phyloP scores from a whole-genome alignment of 2,888 invertebrate species.

The Eumacrocentrus americanus region DNA sequence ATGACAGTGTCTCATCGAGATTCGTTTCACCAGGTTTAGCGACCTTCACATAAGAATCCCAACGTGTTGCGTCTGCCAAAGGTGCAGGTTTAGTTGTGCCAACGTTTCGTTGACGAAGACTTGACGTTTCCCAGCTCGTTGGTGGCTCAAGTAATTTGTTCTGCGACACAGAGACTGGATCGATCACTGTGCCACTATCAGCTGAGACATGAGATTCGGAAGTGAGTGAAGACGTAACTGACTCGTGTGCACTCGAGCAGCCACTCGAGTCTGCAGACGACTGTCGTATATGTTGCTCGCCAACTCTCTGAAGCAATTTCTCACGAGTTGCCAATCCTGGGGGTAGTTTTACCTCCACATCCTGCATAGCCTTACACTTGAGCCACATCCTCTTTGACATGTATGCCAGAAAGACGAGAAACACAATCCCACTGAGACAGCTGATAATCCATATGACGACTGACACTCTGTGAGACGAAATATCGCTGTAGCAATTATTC shows the following conservation, averaged over 20 bases:
- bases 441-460: constrained; percentile 53
- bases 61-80: constrained; percentile 42
- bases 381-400: constrained; percentile 64
- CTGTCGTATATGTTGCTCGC: constrained; percentile 57
- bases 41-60: constrained; percentile 57
- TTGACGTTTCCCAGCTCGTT: constrained; percentile 54
- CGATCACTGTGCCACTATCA: constrained; percentile 58
- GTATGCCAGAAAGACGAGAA: constrained; percentile 48
- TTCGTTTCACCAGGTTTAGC: constrained; percentile 47
- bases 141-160: constrained; percentile 52
- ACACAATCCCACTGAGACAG: constrained; percentile 41
- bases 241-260: constrained; percentile 67
- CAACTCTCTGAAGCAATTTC: constrained; percentile 57
- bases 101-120: constrained; percentile 56
- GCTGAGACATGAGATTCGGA: constrained; percentile 64
- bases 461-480: constrained; percentile 50
- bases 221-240: constrained; percentile 65
- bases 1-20: constrained; percentile 48
- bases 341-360: constrained; percentile 73
- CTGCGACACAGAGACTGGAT: constrained; percentile 48
- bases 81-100: constrained; percentile 38
- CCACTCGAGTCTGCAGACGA: constrained; percentile 65
- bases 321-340: constrained; percentile 65
- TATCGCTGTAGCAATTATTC: constrained; percentile 57
- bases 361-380: constrained; percentile 70